Base-by-base conservation (phyloP, 1,140 invertebrate genomes). In the Thaumetopoea pityocampa region DNA sequence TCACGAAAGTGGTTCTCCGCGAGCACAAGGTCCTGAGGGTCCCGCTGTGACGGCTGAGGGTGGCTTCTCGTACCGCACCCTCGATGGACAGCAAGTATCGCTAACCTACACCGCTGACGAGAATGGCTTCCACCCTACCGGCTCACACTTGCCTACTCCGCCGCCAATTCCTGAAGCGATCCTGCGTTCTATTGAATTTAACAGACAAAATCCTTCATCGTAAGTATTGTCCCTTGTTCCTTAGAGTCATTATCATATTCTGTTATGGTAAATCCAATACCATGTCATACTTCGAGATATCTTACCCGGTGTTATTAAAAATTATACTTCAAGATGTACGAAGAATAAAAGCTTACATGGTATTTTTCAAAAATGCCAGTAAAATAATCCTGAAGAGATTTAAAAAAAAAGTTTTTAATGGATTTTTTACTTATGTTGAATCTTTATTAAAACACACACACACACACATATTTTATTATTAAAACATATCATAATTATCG, bases 61-160 rank as follows among this genome's bases (percentile, higher is more conserved):
- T 1, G 88, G 87, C 0, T 94, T 90, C 76, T 90, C 89, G 3
- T 95, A 93, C 78, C 91, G 89, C 1, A 89, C 90, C 7, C 90
- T 91, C 1, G 92, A 94, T 58, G 93, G 93, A 0, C 85, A 90
- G 16, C 82, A 89, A 29, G 88, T 93, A 43, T 86, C 86, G 0
- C 67, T 95, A 8, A 88, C 88, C 1, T 96, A 95, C 85, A 89
- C 90, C 6, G 93, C 93, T 9, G 92, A 94, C 58, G 92, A 94
- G 63, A 91, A 92, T 33, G 93, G 92, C 6, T 95, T 93, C 81
- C 90, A 89, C 45, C 91, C 92, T 0, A 70, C 87, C 45, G 92
- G 93, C 16, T 89, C 88, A 7, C 92, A 93, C 65, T 69, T 94
- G 12, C 93, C 93, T n/a, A 93, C 92, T 0, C 91, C 93, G 4